Conservation (phyloP, 2,113 vertebrate genomes). For the Ivindomyrus marchei region DNA sequence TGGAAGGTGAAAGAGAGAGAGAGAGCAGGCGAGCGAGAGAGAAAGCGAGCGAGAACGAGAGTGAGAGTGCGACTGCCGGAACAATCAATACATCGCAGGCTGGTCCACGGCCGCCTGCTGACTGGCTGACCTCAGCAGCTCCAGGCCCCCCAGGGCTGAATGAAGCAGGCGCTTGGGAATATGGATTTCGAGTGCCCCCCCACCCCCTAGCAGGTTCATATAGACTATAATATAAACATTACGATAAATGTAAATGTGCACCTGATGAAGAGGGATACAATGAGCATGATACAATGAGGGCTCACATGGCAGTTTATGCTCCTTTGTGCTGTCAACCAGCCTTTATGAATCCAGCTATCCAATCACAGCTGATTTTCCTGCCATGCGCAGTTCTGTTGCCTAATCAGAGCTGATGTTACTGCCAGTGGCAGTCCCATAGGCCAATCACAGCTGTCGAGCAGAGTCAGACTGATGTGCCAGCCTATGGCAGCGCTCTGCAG, state of each 20-base stretch:
- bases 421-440: background rate
- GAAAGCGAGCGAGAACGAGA: background rate
- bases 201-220: background rate
- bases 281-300: background rate
- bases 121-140: constrained; percentile 13
- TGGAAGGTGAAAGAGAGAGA: background rate
- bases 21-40: background rate
- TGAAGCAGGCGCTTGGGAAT: constrained; percentile 30
- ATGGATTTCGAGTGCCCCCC: background rate
- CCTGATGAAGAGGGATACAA: background rate
- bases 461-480: background rate
- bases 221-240: background rate
- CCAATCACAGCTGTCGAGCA: background rate
- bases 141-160: background rate
- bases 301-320: background rate
- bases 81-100: background rate
- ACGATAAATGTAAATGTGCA: background rate
- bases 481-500: background rate
- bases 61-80: background rate
- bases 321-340: background rate
- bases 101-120: background rate
- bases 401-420: background rate
- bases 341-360: background rate
- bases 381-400: constrained; percentile 12
- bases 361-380: constrained; percentile 15